phyloP scores from a whole-genome alignment of 2,797 vertebrate genomes.

The Miichthys miiuy region DNA sequence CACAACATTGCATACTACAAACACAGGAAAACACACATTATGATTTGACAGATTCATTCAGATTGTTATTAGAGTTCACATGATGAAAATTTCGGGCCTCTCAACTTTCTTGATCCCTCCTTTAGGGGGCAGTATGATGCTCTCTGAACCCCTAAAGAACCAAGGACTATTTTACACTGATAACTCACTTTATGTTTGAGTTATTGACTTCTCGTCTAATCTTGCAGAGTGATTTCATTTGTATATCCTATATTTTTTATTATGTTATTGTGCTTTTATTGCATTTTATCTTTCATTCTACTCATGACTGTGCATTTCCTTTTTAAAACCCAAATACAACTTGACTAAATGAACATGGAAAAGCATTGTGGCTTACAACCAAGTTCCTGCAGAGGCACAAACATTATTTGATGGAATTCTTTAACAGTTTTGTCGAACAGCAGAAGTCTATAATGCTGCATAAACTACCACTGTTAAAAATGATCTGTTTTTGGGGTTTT shows the following conservation, averaged over 20 bases:
- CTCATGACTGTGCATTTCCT: not conserved
- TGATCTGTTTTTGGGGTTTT: not conserved
- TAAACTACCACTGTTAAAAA: not conserved
- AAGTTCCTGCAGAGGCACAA: not conserved
- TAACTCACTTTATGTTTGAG: not conserved
- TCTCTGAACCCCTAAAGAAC: not conserved
- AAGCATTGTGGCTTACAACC: not conserved
- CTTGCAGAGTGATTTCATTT: not conserved
- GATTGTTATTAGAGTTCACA: not conserved
- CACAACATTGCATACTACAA: not conserved
- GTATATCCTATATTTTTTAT: not conserved
- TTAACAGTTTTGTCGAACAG: not conserved
- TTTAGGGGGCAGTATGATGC: conserved; percentile 15
- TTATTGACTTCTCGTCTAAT: not conserved
- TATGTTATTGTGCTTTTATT: not conserved
- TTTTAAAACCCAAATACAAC: not conserved
- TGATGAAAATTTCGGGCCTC: not conserved
- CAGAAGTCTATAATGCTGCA: not conserved
- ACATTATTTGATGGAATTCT: not conserved
- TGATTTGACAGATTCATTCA: not conserved
- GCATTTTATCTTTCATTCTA: not conserved
- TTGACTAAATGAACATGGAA: not conserved
- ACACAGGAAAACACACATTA: not conserved
- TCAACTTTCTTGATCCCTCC: not conserved
- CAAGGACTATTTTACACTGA: not conserved